Evolutionary conservation across 2,888 invertebrate species (phyloP).

Genomic region (Plagodis pulveraria): DNA sequence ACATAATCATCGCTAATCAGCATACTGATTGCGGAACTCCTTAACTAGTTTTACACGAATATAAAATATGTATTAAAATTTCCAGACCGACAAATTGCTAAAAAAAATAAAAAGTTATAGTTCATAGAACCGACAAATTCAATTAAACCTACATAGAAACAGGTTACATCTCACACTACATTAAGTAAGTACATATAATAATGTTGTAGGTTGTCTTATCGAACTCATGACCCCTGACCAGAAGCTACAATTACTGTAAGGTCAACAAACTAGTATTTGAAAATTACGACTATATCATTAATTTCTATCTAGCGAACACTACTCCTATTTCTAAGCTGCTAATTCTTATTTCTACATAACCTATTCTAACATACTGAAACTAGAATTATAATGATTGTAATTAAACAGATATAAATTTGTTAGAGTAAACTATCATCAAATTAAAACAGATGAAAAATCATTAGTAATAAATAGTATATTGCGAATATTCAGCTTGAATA

Average conservation of each 20-base stretch:
- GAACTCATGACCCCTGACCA: slow-evolving; percentile 45
- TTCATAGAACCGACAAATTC: too few species aligned
- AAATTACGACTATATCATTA: slow-evolving; percentile 21
- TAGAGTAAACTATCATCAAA: too few species aligned
- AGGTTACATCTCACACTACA: slow-evolving; percentile 23
- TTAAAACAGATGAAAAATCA: too few species aligned
- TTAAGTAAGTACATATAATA: slow-evolving; percentile 39
- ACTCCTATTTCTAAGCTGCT: not conserved
- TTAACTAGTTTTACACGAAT: too few species aligned
- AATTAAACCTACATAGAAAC: not conserved
- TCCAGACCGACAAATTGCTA: too few species aligned
- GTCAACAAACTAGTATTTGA: slow-evolving; percentile 29
- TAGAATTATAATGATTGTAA: not conserved
- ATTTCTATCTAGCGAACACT: slow-evolving; percentile 27
- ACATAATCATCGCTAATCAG: too few species aligned
- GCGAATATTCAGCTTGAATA: too few species aligned
- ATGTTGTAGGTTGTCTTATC: slow-evolving; percentile 41
- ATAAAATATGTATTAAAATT: too few species aligned
- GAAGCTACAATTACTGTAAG: slow-evolving; percentile 31
- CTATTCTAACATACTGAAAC: slow-evolving; percentile 12
- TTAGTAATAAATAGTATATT: too few species aligned
- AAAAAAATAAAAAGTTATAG: too few species aligned
- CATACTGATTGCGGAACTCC: too few species aligned
- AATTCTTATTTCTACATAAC: not conserved
- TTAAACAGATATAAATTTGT: too few species aligned